Evolutionary conservation across 2,888 invertebrate species (phyloP).

Genomic region (Muscina levida): DNA sequence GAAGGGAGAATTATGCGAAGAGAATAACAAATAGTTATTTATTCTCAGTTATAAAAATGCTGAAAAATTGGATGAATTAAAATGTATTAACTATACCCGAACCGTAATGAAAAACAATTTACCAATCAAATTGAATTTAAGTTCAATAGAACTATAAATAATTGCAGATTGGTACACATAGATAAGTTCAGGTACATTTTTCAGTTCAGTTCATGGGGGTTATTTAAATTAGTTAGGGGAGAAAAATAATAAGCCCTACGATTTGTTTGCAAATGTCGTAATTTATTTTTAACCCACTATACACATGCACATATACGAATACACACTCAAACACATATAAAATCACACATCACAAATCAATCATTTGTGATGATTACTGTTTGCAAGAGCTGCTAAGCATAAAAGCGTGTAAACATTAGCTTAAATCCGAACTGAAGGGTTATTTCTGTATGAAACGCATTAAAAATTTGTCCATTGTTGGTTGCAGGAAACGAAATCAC

Average conservation of each 20-base stretch:
- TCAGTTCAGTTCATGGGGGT: not conserved
- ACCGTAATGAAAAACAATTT: too few species aligned
- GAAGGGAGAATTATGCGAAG: too few species aligned
- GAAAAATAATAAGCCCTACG: not conserved
- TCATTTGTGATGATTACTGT: not conserved
- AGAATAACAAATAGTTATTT: too few species aligned
- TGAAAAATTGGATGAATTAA: too few species aligned
- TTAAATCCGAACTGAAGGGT: slow-evolving; percentile 31
- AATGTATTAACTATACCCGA: too few species aligned
- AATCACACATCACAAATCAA: too few species aligned
- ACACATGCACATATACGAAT: too few species aligned
- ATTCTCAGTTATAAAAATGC: too few species aligned
- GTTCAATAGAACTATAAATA: slow-evolving; percentile 45
- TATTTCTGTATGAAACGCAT: slow-evolving; percentile 44
- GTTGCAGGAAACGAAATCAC: not conserved
- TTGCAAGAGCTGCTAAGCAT: not conserved
- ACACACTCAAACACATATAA: too few species aligned
- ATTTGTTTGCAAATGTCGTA: slow-evolving; percentile 36
- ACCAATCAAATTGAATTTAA: too few species aligned
- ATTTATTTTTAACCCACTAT: slow-evolving; percentile 21
- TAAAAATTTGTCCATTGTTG: slow-evolving; percentile 38
- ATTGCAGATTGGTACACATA: slow-evolving; percentile 52
- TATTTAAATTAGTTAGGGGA: not conserved
- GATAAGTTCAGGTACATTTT: slow-evolving; percentile 6
- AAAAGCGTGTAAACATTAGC: slow-evolving; percentile 34